phyloP scores from a whole-genome alignment of 2,888 invertebrate species.

The Cecidostiba fungosa region DNA sequence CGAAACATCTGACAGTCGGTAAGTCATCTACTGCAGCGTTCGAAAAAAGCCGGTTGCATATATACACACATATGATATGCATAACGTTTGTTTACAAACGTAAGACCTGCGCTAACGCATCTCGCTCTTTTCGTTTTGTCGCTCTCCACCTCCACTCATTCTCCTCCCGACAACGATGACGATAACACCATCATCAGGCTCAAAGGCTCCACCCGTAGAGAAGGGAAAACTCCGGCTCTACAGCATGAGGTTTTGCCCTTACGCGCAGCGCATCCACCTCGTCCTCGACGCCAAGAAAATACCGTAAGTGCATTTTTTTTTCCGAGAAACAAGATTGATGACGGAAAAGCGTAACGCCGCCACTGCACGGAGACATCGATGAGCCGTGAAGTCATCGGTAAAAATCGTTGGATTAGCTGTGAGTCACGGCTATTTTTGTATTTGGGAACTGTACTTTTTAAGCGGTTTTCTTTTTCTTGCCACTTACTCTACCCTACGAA shows the following conservation, averaged over 20 bases:
- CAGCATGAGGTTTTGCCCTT: constrained; percentile 81
- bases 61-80: not conserved
- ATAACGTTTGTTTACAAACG: not conserved
- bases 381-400: constrained; percentile 35
- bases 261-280: constrained; percentile 80
- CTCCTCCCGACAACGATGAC: not conserved
- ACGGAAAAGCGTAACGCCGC: not conserved
- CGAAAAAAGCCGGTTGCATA: not conserved
- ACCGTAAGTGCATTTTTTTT: constrained; percentile 65
- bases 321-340: not conserved
- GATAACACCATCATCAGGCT: constrained; percentile 68
- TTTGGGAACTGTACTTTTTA: not conserved
- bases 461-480: not conserved
- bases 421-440: constrained; percentile 51
- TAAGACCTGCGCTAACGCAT: not conserved
- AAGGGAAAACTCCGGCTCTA: constrained; percentile 78
- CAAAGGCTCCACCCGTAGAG: constrained; percentile 70
- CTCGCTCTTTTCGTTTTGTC: not conserved
- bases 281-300: constrained; percentile 79
- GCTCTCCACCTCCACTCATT: not conserved
- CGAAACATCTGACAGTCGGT: constrained; percentile 72
- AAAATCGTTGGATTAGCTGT: not conserved
- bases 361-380: not conserved
- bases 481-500: too few species aligned
- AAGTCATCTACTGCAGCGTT: constrained; percentile 51